Conservation (phyloP, 2,113 vertebrate genomes). For the Elgaria multicarinata region DNA sequence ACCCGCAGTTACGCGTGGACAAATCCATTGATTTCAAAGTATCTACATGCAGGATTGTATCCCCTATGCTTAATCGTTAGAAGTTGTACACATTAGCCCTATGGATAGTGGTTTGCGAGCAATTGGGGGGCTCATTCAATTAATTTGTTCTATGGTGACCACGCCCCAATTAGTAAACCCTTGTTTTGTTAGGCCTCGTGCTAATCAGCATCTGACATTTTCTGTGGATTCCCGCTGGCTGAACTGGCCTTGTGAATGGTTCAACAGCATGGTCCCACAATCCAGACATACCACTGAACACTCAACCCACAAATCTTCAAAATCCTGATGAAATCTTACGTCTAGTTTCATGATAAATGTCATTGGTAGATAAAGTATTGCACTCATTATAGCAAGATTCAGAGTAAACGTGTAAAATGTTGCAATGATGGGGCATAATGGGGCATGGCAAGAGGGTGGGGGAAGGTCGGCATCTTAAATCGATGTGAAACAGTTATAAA, state of each 20-base stretch:
- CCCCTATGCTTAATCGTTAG: conserved; percentile 5
- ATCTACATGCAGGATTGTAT: neutral
- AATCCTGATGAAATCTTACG: neutral
- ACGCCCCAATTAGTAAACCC: neutral
- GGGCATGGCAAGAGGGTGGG: too few relatives aligned
- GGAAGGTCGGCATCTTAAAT: neutral
- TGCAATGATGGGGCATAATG: neutral
- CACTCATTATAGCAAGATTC: neutral
- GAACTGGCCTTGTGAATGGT: neutral
- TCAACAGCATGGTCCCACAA: too few relatives aligned
- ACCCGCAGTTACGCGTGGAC: neutral
- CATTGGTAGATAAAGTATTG: neutral
- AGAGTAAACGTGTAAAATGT: neutral
- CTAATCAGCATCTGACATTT: neutral
- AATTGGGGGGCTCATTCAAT: conserved; percentile 60
- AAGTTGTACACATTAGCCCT: conserved; percentile 52
- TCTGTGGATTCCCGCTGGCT: neutral
- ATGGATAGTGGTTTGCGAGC: conserved; percentile 40
- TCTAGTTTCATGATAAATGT: neutral
- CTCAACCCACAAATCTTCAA: neutral
- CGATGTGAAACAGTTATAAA: neutral
- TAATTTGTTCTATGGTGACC: conserved; percentile 55
- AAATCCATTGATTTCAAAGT: neutral
- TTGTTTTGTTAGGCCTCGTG: neutral
- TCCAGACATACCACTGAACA: neutral